These are phyloP conservation scores for Zoanthus sansibaricus DNA, from an alignment of 92 coral and sea anemone species.

Conservation along the genomic window DNA sequence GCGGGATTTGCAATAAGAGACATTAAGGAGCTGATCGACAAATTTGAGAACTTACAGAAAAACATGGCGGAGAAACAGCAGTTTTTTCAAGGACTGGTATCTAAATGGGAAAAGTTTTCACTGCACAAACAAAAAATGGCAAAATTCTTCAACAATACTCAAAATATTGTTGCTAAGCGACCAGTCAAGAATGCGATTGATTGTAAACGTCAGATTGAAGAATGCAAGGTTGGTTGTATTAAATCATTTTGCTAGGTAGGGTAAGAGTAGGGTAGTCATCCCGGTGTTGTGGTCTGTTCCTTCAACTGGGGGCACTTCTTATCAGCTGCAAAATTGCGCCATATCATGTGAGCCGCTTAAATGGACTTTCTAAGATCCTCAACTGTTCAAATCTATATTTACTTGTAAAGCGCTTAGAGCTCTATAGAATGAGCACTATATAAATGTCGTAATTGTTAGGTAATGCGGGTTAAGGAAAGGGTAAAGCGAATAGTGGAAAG, in stretches of 20 bases:
- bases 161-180: slow-evolving; percentile 79
- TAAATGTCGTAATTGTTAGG: no score
- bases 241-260: background rate
- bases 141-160: slow-evolving; percentile 87
- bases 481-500: background rate
- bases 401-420: no score
- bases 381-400: no score
- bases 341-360: no score
- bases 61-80: slow-evolving; percentile 83
- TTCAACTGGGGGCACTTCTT: no score
- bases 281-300: no score
- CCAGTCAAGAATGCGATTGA: slow-evolving; percentile 79
- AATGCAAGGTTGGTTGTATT: slow-evolving; percentile 70
- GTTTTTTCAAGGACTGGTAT: slow-evolving; percentile 82
- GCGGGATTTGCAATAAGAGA: slow-evolving; percentile 81
- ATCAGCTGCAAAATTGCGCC: no score
- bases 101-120: slow-evolving; percentile 87
- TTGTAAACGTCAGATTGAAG: slow-evolving; percentile 87
- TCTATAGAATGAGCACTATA: no score
- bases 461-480: no score
- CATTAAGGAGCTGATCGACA: slow-evolving; percentile 79
- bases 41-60: slow-evolving; percentile 85
- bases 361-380: no score
- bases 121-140: slow-evolving; percentile 91
- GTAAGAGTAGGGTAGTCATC: no score